phyloP scores from a whole-genome alignment of 2,113 vertebrate species.

The Siniperca chuatsi region DNA sequence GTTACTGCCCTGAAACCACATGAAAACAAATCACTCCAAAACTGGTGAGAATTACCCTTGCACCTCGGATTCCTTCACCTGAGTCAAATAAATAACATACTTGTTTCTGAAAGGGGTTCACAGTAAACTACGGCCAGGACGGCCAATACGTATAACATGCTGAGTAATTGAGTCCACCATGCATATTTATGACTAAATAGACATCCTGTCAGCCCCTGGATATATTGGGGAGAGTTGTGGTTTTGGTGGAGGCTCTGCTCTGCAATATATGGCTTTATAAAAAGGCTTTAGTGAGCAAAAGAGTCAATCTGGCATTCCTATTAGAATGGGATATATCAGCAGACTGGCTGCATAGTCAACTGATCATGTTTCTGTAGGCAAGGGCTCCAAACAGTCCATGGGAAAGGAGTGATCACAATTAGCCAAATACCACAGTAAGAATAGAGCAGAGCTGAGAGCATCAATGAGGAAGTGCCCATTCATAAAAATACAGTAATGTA shows the following conservation, averaged over 20 bases:
- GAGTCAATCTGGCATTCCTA: constrained; percentile 70
- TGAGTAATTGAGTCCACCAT: constrained; percentile 73
- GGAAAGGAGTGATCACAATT: constrained; percentile 14
- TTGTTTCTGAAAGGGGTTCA: constrained; percentile 54
- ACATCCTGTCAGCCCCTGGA: constrained; percentile 61
- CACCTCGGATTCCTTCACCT: constrained; percentile 41
- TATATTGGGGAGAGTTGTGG: constrained; percentile 72
- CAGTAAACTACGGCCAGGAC: constrained; percentile 42
- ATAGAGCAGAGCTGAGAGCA: constrained; percentile 1
- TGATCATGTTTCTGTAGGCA: constrained; percentile 48
- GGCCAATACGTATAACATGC: constrained; percentile 50
- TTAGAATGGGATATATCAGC: constrained; percentile 56
- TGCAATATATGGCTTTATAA: constrained; percentile 77
- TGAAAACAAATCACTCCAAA: constrained; percentile 53
- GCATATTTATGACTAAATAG: constrained; percentile 79
- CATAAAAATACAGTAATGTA: background rate
- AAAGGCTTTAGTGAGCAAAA: constrained; percentile 72
- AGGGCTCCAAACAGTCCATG: constrained; percentile 10
- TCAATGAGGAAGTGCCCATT: background rate
- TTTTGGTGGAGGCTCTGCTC: constrained; percentile 54
- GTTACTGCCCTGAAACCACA: constrained; percentile 5
- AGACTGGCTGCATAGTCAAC: constrained; percentile 32
- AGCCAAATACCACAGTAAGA: constrained; percentile 1
- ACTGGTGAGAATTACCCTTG: constrained; percentile 24
- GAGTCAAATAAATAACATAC: constrained; percentile 66